Conservation (phyloP, 2,888 invertebrate genomes). For the Cataglyphis albicans region DNA sequence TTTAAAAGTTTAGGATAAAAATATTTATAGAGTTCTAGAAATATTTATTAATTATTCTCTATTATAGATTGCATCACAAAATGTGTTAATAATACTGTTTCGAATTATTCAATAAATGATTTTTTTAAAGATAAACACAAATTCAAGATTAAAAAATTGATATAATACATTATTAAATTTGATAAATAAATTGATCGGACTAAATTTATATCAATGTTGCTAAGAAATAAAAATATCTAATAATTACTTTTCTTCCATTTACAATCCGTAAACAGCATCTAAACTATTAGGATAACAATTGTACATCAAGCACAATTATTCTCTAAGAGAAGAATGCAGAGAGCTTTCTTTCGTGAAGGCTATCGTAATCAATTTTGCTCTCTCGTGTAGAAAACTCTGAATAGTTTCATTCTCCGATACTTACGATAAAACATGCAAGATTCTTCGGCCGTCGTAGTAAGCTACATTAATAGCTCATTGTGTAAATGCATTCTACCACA, state of each 20-base stretch:
- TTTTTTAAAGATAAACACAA: neutral
- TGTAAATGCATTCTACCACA: conserved; percentile 22
- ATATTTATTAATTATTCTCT: neutral
- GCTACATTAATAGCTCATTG: conserved; percentile 53
- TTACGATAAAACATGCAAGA: conserved; percentile 2
- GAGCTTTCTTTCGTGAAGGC: neutral
- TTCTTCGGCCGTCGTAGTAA: conserved; percentile 1
- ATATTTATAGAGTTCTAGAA: neutral
- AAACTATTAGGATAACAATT: neutral
- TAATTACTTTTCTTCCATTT: neutral
- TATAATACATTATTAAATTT: neutral
- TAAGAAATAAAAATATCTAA: neutral
- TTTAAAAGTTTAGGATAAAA: neutral
- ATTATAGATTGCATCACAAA: neutral
- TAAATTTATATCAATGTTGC: neutral
- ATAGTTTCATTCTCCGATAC: neutral
- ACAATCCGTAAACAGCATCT: neutral
- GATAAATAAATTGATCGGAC: neutral
- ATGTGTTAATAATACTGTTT: neutral
- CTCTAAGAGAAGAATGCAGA: neutral
- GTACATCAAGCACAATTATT: neutral
- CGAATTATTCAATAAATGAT: neutral
- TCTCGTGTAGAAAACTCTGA: neutral
- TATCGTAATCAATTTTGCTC: neutral
- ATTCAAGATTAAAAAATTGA: neutral